Evolutionary conservation across 1,140 invertebrate species (phyloP), one percentile per base, ranked within the genome.

Genomic region (Drosophila azteca): DNA sequence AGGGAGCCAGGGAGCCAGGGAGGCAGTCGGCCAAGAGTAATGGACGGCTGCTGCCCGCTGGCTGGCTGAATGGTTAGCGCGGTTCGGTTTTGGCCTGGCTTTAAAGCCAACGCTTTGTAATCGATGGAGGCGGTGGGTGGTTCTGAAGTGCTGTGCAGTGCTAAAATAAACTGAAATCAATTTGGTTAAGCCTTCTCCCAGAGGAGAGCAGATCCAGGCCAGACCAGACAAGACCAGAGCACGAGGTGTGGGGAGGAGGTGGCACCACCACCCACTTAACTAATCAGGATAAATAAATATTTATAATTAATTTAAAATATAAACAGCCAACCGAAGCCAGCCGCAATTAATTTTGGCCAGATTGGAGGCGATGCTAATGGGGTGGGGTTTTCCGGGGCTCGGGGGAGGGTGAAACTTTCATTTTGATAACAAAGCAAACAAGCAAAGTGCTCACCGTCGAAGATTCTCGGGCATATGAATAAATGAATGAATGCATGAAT

Each of bases 271-370:
- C 51, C 55, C 73, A 62, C 70, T 50, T 64, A 88, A 64, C 83
- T 88, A 88, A 88, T 88, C 83, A 88, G 68, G 71, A 88, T 89
- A 88, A 88, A 88, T 88, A 88, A 88, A 88, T 88, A 88, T 88
- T 88, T 88, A 88, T 88, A 88, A 88, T 88, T 88, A 88, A 88
- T 88, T 88, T 88, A 88, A 88, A 88, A 83, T 88, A 88, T 88
- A 83, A 88, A 88, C 83, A 88, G 67, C 65, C 67, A 60, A 64
- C 66, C 49, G 64, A 71, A 65, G 57, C 63, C 53, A 49, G 75
- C 52, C 64, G 76, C 83, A 88, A 88, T 88, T 88, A 88, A 89
- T 89, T 89, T 83, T 7, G 60, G 59, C 54, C 59, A 87, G 26
- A n/a, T n/a, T 17, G 15, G 8, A 46, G 22, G 15, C 39, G 59